Evolutionary conservation across 2,113 vertebrate species (phyloP), one percentile per base, ranked within the genome.

Genomic region (Nothocercus julius): DNA sequence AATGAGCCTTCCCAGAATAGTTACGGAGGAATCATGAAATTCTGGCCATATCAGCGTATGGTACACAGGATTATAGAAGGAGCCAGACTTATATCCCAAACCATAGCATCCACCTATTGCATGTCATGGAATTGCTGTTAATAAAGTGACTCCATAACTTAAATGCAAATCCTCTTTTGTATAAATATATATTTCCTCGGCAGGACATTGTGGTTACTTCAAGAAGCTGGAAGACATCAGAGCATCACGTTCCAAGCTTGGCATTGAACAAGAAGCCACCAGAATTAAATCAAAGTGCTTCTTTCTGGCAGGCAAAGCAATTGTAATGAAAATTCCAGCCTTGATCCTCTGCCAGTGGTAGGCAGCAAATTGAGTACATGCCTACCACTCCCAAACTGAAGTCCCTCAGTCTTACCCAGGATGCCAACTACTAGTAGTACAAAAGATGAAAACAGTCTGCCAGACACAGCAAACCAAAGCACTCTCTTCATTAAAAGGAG

Each of bases 231-330:
- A 96, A 96, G 90, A 92, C 92, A 94, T 94, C 90, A 90, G 90
- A 89, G 92, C 85, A 92, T 87, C 92, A 34, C 44, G 61, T 95
- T 96, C 92, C 93, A 93, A 80, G 90, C 74, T 96, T 95, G 96
- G 96, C 96, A 92, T 25, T 58, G 93, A 95, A 85, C 58, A 87
- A 94, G 92, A 96, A 97, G 96, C 92, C 94, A 96, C 92, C 74
- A 96, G 93, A 84, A 90, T 96, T 76, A 94, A 95, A 97, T 96
- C 94, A 94, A 96, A 96, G 94, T 66, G 16, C 86, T 96, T 94
- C 95, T 94, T 95, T 86, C 86, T 96, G 95, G 96, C 93, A 95
- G 84, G 88, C 90, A 4, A 88, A 90, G 77, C 81, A 69, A 94
- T 77, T 13, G 81, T 93, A 97, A 96, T 97, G 94, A 96, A 94